Base-by-base conservation (phyloP, 2,113 vertebrate genomes). In the Jaculus jaculus region DNA sequence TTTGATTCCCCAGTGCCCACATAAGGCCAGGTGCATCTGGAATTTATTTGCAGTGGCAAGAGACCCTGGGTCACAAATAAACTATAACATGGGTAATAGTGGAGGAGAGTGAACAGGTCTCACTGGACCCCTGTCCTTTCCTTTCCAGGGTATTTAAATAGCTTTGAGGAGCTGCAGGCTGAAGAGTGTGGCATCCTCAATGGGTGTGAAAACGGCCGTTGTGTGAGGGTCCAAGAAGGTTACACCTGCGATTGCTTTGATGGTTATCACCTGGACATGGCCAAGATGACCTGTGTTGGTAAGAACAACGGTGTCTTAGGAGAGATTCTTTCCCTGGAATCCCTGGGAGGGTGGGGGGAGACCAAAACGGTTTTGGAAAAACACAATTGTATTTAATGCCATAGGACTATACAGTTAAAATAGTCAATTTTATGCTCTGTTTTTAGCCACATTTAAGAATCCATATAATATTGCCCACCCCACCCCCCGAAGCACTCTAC, bases 211-310 rank as follows among this genome's bases (percentile, higher is more conserved):
- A 99, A 99, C 0, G 99, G 99, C 2, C 98, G 99, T 11, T 99
- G 99, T n/a, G 99, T 99, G 11, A 98, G 99, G 32, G 99, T 99
- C n/a, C 99, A 99, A 94, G 99, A 99, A 88, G 99, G 99, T 9
- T 99, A 99, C 94, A 99, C 99, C 65, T 99, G 99, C 5, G 99
- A 99, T 96, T 99, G 99, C 98, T 99, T 99, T 65, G 99, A 99
- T 0, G 99, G 99, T 6, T 99, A 99, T 96, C 99, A 99, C 92
- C 96, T 99, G 96, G 99, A 99, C 94, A 98, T 99, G 98, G 98
- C 99, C 94, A 99, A 98, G 97, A 99, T 99, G 99, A 98, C 98
- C 96, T 99, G 99, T 96, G 96, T 99, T 1, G 99, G 99, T 99
- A 98, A 98, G 99, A 81, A 83, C 0, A 26, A 0, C 1, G 5